Conservation (phyloP, 2,113 vertebrate genomes). For the Psephotus haematonotus region DNA sequence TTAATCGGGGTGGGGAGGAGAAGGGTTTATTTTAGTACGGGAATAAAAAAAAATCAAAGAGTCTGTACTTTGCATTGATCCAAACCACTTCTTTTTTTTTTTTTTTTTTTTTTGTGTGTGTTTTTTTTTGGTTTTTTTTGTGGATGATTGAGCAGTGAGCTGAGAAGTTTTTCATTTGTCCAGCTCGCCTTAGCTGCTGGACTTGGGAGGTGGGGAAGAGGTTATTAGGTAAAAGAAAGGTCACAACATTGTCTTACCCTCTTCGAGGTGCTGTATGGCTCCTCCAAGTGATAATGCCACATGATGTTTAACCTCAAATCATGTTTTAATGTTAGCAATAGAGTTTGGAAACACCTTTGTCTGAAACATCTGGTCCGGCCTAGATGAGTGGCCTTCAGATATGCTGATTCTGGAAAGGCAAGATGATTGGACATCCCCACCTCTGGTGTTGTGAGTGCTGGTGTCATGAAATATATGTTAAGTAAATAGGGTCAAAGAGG, state of each 20-base stretch:
- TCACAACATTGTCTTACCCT: rapidly evolving
- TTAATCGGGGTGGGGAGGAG: background rate
- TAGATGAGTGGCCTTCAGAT: background rate
- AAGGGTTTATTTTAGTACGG: conserved; percentile 21
- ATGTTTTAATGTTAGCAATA: rapidly evolving
- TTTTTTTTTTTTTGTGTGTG: background rate
- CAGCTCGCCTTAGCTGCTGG: background rate
- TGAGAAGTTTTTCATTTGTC: background rate
- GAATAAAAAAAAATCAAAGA: background rate
- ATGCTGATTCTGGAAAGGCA: background rate
- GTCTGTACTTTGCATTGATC: background rate
- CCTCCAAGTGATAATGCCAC: rapidly evolving
- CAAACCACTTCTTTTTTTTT: background rate
- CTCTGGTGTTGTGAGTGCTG: background rate
- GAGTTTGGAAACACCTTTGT: background rate
- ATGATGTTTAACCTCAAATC: background rate
- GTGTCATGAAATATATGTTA: background rate
- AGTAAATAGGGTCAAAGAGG: background rate
- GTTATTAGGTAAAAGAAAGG: background rate
- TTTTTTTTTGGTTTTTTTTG: background rate
- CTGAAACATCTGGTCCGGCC: background rate
- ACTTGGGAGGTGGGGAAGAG: background rate
- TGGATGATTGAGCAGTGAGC: background rate
- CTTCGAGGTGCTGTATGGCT: background rate
- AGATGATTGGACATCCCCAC: background rate